Percentiles rank a stretch among this genome's conserved stretches.
Evolutionary conservation across 2,113 vertebrate genomes (phyloP).

Genomic region (Trachemys scripta): DNA sequence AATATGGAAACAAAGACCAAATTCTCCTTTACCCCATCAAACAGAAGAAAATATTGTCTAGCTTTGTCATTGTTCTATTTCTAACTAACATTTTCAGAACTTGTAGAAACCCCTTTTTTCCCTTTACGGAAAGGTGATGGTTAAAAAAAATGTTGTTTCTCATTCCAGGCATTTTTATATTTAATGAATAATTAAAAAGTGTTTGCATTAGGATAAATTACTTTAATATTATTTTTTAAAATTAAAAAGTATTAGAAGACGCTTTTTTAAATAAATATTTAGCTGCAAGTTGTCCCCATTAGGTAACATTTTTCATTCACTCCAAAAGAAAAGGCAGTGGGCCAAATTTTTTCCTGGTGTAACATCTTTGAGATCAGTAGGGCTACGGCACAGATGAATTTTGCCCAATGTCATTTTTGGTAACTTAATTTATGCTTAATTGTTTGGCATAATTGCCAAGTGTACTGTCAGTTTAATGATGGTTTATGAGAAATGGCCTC

Average conservation of each 20-base stretch:
- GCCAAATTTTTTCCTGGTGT: background rate
- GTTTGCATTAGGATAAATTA: background rate
- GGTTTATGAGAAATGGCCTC: background rate
- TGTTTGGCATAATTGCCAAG: conserved; percentile 21
- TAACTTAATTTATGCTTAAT: conserved; percentile 45
- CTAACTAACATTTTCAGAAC: background rate
- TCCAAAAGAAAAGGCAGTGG: background rate
- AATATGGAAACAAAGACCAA: background rate
- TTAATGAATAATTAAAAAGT: background rate
- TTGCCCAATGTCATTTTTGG: background rate
- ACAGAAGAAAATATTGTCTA: background rate
- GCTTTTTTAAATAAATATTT: background rate
- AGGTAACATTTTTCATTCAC: background rate
- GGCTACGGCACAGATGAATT: background rate
- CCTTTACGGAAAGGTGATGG: background rate
- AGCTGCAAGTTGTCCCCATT: background rate
- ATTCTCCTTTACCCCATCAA: background rate
- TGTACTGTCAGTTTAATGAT: background rate
- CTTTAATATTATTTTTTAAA: background rate
- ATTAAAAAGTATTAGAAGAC: background rate
- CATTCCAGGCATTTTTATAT: conserved; percentile 11
- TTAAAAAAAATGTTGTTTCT: background rate
- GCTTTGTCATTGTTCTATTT: background rate
- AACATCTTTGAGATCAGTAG: background rate
- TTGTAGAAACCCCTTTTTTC: background rate